Evolutionary conservation across 2,113 vertebrate genomes (phyloP), one percentile per base, ranked within the genome.

Genomic region (Sprattus sprattus): DNA sequence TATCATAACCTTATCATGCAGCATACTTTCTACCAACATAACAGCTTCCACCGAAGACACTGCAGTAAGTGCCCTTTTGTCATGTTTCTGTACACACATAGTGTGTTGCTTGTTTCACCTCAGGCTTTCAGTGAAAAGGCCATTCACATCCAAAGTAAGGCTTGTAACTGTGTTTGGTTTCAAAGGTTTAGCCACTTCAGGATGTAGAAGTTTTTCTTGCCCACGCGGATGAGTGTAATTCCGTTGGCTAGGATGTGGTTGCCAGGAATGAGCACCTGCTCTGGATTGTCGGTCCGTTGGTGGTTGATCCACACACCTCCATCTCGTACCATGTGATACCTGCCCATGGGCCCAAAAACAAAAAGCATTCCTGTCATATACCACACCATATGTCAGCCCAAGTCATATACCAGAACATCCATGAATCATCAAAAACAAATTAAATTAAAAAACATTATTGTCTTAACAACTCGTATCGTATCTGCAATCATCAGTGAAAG

Each of bases 301-400:
- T 99, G 97, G 90, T 99, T 99, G 91, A 99, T 95, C 91, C 96
- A 97, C 87, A 99, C 96, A 13, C 96, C 98, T 16, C 98, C 98
- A 28, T 95, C 93, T 50, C 91, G 95, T 88, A 99, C 95, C 93
- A 98, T 97, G 86, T 87, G 94, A 91, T 98, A 97, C 91, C 98
- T 99, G 92, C 81, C 75, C 25, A 78, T 5, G 15, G 28, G 25
- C 25, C 25, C 32, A 75, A 64, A 84, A 78, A 85, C 11, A 80
- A 8, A 16, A 9, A 45, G 3, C 1, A 54, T 1, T 39, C 39
- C 39, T 39, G 39, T 39, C 39, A 39, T 39, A 39, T 39, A 39
- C 39, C 39, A 39, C 39, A 2, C 39, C 39, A 39, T 39, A 39
- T 39, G 39, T 39, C 39, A 39, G 39, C 39, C 39, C 39, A 39